Evolutionary conservation across 2,797 vertebrate genomes (phyloP).

Genomic region (Tokudaia tokunoshimensis): DNA sequence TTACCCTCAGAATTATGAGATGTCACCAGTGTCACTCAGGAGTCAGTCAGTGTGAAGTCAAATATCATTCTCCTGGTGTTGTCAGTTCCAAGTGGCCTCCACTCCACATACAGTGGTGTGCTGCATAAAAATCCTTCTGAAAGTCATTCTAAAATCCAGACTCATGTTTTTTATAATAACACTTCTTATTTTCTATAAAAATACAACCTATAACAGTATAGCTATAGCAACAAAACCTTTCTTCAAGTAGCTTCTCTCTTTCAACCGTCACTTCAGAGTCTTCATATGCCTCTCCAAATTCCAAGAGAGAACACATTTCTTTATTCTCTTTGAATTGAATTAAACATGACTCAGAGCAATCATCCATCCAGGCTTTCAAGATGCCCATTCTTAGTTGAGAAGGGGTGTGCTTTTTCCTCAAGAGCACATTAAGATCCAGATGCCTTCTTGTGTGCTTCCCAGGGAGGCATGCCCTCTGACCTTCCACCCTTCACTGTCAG

Average conservation of each 20-base stretch:
- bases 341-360: not conserved
- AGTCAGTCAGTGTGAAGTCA: not conserved
- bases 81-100: not conserved
- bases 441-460: not conserved
- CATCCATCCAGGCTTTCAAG: not conserved
- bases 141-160: constrained; percentile 6
- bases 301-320: not conserved
- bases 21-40: not conserved
- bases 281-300: not conserved
- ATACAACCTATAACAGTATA: not conserved
- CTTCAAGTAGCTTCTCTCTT: not conserved
- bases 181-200: not conserved
- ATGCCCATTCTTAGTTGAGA: not conserved
- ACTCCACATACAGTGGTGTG: not conserved
- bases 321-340: not conserved
- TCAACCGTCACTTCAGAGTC: not conserved
- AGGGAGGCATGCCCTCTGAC: not conserved
- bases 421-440: not conserved
- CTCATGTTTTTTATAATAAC: constrained; percentile 17
- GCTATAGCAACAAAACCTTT: not conserved
- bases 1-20: not conserved
- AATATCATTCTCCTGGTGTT: not conserved
- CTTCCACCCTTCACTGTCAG: not conserved
- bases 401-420: not conserved
- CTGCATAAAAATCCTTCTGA: not conserved